Evolutionary conservation across 2,113 vertebrate species (phyloP), one percentile per base, ranked within the genome.

Genomic region (Vulpes lagopus): DNA sequence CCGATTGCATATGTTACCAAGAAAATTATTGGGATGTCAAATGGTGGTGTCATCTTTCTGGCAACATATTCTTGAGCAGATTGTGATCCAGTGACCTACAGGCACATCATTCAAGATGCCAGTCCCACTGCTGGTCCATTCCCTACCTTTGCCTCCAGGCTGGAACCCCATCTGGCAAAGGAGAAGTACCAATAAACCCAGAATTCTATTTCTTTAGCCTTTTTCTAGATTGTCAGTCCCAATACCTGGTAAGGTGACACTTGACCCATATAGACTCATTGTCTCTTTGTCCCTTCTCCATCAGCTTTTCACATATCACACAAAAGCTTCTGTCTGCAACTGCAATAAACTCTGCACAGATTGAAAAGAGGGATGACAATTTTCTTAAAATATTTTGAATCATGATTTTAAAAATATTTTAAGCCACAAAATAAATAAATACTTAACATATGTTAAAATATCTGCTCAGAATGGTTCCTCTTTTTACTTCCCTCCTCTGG

Each of bases 1-100:
- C 85, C 60, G 97, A 96, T 76, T 93, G 82, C 98, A 97, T 98
- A 98, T 98, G 97, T 96, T 97, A 96, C 81, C 62, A n/a, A 60
- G 96, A 91, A 96, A 95, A 94, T 98, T 97, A 98, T 98, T 98
- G 97, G 97, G 96, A 98, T 98, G 96, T 98, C 97, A 98, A 98
- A 82, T 62, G 91, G 88, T 51, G 59, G 60, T 98, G 97, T 95
- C 97, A 97, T 97, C 97, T 97, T 97, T n/a, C 97, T 98, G 97
- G 98, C 98, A 97, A 49, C 65, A 53, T 8, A 59, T 49, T 71
- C 78, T 57, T 35, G 94, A 96, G 94, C 97, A 98, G 97, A 97
- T 97, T 98, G 97, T 96, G 82, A 94, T 85, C 91, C 57, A 78
- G 76, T 86, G 95, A 93, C 94, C 73, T 80, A 83, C 55, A 67